phyloP scores from a whole-genome alignment of 2,888 invertebrate genomes.

The Pomacea canaliculata region DNA sequence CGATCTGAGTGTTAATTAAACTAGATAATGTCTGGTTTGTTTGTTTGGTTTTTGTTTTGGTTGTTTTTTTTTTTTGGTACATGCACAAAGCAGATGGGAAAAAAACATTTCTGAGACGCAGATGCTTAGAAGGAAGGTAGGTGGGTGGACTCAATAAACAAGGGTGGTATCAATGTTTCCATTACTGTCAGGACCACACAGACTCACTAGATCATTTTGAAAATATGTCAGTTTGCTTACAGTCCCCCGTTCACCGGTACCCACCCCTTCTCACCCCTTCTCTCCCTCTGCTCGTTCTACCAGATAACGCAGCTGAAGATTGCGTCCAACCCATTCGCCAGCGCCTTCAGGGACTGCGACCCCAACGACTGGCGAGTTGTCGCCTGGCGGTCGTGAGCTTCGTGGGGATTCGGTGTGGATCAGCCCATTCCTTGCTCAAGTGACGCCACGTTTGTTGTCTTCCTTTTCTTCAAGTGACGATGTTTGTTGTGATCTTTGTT shows the following conservation, averaged over 20 bases:
- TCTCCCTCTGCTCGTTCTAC: constrained; percentile 40
- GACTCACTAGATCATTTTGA: constrained; percentile 11
- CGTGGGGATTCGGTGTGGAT: no score
- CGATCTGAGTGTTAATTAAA: no score
- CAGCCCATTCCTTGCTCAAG: no score
- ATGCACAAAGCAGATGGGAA: no score
- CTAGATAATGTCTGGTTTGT: background rate
- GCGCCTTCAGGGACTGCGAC: constrained; percentile 97
- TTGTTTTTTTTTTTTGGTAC: no score
- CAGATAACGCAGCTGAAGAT: constrained; percentile 98
- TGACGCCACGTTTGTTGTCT: no score
- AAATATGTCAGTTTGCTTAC: constrained; percentile 16
- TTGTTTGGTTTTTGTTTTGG: background rate
- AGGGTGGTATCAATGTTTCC: constrained; percentile 11
- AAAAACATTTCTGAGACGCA: no score
- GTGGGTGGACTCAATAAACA: constrained; percentile 4
- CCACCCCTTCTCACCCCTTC: background rate
- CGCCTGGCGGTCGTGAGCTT: no score
- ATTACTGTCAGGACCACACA: constrained; percentile 14
- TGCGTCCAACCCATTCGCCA: constrained; percentile 97
- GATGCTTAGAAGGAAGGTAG: no score
- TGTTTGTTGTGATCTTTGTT: no score
- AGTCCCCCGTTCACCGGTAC: background rate
- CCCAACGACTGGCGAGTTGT: constrained; percentile 84
- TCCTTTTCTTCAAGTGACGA: no score